A percentile compares a stretch with the other conserved stretches of the same genome.
Conservation (phyloP, 2,797 vertebrate genomes). For the Eleutherodactylus coqui region DNA sequence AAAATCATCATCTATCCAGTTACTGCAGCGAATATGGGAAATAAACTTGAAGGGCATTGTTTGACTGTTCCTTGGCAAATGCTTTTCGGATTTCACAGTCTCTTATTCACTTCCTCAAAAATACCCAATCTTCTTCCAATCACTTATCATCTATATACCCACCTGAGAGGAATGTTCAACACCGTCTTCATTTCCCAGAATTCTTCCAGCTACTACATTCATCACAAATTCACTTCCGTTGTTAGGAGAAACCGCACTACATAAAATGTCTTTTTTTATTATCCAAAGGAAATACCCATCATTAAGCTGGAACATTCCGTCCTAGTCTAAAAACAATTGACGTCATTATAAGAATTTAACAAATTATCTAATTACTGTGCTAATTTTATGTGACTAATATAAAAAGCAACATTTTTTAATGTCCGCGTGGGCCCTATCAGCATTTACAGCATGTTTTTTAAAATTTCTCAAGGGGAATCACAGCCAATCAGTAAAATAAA, state of each 20-base stretch:
- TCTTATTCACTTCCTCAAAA: slow-evolving; percentile 53
- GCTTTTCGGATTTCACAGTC: slow-evolving; percentile 50
- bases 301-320: slow-evolving; percentile 53
- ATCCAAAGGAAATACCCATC: slow-evolving; percentile 63
- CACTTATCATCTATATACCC: slow-evolving; percentile 59
- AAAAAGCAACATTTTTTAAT: slow-evolving; percentile 28
- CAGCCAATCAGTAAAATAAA: slow-evolving; percentile 5
- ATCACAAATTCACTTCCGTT: slow-evolving; percentile 62
- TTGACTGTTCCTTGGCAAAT: slow-evolving; percentile 19
- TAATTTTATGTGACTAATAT: slow-evolving; percentile 54
- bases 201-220: slow-evolving; percentile 58
- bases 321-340: slow-evolving; percentile 29
- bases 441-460: slow-evolving; percentile 18
- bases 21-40: not conserved
- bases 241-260: not conserved
- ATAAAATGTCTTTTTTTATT: slow-evolving; percentile 50
- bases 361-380: slow-evolving; percentile 52
- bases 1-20: not conserved
- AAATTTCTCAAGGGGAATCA: slow-evolving; percentile 12
- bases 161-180: slow-evolving; percentile 61
- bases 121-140: slow-evolving; percentile 36
- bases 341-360: slow-evolving; percentile 25
- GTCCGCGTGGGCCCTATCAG: slow-evolving; percentile 15
- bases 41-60: not conserved
- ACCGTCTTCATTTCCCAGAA: slow-evolving; percentile 63